Evolutionary conservation across 2,797 vertebrate species (phyloP).

Genomic region (Otolemur crassicaudatus): DNA sequence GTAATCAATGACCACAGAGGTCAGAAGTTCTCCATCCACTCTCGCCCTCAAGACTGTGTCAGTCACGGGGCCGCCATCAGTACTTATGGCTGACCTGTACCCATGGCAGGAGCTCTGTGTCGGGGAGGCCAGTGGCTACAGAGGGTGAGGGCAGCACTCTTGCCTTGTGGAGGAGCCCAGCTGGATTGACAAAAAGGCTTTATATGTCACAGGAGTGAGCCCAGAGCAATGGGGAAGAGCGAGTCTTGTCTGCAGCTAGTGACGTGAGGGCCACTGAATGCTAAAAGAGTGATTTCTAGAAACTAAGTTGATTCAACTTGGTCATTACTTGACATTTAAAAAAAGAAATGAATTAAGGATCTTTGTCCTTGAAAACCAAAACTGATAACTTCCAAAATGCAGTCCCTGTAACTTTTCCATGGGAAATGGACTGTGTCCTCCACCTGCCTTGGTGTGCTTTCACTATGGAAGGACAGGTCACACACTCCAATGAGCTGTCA

Average conservation of each 20-base stretch:
- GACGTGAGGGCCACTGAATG: neutral
- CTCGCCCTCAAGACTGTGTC: neutral
- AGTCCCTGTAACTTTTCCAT: neutral
- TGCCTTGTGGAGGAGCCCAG: neutral
- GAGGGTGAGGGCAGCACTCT: neutral
- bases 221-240: neutral
- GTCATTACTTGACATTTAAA: neutral
- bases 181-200: neutral
- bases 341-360: neutral
- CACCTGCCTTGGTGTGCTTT: neutral
- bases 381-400: neutral
- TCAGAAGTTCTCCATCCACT: neutral
- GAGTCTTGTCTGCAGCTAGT: neutral
- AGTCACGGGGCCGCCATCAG: neutral
- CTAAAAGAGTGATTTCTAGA: neutral
- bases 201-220: neutral
- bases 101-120: neutral
- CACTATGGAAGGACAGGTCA: neutral
- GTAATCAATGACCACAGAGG: neutral
- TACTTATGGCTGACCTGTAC: neutral
- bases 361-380: neutral
- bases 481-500: neutral
- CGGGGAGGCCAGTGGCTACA: neutral
- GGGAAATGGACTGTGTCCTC: neutral
- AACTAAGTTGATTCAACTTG: neutral